Evolutionary conservation across 2,113 vertebrate genomes (phyloP).

Genomic region (Phoenicopterus ruber): DNA sequence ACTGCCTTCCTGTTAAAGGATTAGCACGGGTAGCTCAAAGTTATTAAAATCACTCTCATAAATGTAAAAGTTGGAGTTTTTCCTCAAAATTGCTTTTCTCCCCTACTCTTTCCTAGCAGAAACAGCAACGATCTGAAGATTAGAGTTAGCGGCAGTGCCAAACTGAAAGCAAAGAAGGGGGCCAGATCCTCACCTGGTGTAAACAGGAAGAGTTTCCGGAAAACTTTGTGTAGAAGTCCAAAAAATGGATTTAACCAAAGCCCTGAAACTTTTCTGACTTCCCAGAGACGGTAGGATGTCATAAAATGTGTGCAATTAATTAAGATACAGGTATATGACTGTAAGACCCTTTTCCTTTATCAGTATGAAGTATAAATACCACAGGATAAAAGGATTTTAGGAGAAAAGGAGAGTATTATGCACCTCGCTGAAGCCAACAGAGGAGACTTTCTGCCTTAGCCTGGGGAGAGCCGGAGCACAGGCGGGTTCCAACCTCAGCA

Average conservation of each 20-base stretch:
- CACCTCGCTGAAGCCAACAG: background rate
- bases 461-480: background rate
- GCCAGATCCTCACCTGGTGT: background rate
- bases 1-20: constrained; percentile 56
- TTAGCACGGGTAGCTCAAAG: constrained; percentile 10
- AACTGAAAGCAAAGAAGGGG: background rate
- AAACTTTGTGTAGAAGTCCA: background rate
- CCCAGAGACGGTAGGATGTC: background rate
- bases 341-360: background rate
- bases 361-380: background rate
- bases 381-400: background rate
- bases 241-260: background rate
- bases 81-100: background rate
- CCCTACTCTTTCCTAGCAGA: background rate
- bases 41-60: constrained; percentile 33
- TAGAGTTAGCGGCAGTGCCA: background rate
- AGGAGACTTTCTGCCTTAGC: background rate
- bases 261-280: background rate
- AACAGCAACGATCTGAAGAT: background rate
- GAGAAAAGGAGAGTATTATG: background rate
- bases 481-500: background rate
- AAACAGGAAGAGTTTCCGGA: constrained; percentile 36
- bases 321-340: background rate
- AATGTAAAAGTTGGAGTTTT: background rate
- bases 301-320: accelerated